Evolutionary conservation across 2,113 vertebrate genomes (phyloP).

Genomic region (Channa argus): DNA sequence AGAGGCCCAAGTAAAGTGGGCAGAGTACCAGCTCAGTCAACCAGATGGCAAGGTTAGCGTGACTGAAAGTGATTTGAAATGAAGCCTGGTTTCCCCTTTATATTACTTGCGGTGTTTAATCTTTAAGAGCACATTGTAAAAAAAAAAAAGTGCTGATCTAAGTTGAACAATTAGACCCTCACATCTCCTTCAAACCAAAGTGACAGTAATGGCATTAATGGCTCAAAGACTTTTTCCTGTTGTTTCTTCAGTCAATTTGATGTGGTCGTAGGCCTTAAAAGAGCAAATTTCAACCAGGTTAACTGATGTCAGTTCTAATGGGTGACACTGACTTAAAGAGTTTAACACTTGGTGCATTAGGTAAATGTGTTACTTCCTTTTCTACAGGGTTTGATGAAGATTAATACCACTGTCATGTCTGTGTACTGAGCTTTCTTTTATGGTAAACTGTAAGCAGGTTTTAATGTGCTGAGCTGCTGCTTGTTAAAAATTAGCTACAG

Average conservation of each 20-base stretch:
- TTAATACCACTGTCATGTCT: not conserved
- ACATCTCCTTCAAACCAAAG: slow-evolving; percentile 31
- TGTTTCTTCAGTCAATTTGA: slow-evolving; percentile 8
- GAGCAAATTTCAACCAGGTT: not conserved
- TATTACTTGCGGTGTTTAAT: slow-evolving; percentile 25
- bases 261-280: slow-evolving; percentile 7
- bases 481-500: no score
- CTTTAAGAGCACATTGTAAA: slow-evolving; percentile 7
- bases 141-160: slow-evolving; percentile 21
- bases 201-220: not conserved
- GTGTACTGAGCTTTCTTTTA: not conserved
- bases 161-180: slow-evolving; percentile 29
- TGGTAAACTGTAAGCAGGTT: no score
- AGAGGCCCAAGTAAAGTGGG: slow-evolving; percentile 11
- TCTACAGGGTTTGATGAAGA: not conserved
- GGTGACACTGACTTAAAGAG: slow-evolving; percentile 8
- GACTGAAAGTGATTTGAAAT: slow-evolving; percentile 62
- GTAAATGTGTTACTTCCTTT: not conserved
- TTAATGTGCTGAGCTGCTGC: no score
- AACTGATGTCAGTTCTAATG: slow-evolving; percentile 19
- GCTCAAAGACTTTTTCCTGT: slow-evolving; percentile 8
- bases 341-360: not conserved
- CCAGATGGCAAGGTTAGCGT: slow-evolving; percentile 33
- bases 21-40: slow-evolving; percentile 36
- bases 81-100: slow-evolving; percentile 32